These are phyloP conservation scores for Nephila pilipes DNA, from an alignment of 1,140 invertebrate genomes.

Conservation along the genomic window DNA sequence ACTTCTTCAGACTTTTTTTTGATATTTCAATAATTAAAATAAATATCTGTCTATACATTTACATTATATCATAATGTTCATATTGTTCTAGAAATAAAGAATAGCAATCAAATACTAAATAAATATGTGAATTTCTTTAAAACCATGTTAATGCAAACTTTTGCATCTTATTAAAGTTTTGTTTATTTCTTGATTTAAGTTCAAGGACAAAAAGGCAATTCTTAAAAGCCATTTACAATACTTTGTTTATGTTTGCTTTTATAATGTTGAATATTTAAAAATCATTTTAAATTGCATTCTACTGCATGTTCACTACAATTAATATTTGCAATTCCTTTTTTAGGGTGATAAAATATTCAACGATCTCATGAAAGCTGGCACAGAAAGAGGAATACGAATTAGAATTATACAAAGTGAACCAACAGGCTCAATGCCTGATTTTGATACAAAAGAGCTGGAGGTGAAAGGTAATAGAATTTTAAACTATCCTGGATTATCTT, in stretches of 20 bases:
- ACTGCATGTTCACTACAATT: neutral
- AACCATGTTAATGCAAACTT: no score
- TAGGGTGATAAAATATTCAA: slow-evolving; percentile 93
- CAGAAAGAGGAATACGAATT: slow-evolving; percentile 87
- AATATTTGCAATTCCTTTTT: slow-evolving; percentile 60
- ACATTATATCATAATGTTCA: no score
- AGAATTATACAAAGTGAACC: slow-evolving; percentile 93
- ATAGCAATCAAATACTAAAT: no score
- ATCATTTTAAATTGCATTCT: neutral
- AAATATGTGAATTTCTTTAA: no score
- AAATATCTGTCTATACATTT: no score
- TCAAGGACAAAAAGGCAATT: neutral
- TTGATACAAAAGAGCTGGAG: slow-evolving; percentile 89
- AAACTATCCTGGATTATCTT: neutral
- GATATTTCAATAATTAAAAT: no score
- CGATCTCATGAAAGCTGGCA: slow-evolving; percentile 87
- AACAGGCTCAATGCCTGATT: slow-evolving; percentile 86
- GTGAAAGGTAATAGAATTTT: slow-evolving; percentile 84
- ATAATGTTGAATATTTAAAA: neutral
- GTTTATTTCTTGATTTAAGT: neutral
- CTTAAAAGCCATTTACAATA: neutral
- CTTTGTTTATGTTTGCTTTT: neutral
- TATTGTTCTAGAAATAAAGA: no score
- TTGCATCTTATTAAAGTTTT: no score
- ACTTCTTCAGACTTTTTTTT: no score